Percentiles rank a stretch among this genome's conserved stretches.
Conservation (phyloP, 2,888 invertebrate species). For the Lithodes maja region DNA sequence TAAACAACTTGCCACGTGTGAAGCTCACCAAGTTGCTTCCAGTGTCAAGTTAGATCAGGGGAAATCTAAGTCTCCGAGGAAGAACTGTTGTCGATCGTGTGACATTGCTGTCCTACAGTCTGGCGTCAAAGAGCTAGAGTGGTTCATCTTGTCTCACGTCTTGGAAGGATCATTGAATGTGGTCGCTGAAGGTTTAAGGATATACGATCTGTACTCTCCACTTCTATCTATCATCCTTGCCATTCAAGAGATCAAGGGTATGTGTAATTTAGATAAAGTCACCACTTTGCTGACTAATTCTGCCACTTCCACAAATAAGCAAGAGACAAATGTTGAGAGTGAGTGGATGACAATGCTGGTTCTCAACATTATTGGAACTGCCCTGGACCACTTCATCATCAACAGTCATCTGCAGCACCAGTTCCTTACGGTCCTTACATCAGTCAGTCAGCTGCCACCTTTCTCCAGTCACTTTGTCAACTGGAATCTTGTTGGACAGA, state of each 20-base stretch:
- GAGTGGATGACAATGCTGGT: conserved; percentile 26
- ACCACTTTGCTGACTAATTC: conserved; percentile 14
- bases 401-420: conserved; percentile 38
- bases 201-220: conserved; percentile 36
- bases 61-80: background rate
- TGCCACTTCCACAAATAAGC: conserved; percentile 16
- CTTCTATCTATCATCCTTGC: conserved; percentile 35
- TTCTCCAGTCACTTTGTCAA: conserved; percentile 45
- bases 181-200: conserved; percentile 45
- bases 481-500: conserved; percentile 45
- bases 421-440: conserved; percentile 25
- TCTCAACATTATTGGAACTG: conserved; percentile 44
- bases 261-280: conserved; percentile 35
- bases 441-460: conserved; percentile 51
- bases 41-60: conserved; percentile 20
- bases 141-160: conserved; percentile 44
- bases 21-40: background rate
- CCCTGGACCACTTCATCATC: conserved; percentile 42
- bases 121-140: conserved; percentile 22
- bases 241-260: conserved; percentile 36
- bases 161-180: conserved; percentile 40
- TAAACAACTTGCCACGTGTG: conserved; percentile 16
- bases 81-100: conserved; percentile 51
- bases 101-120: conserved; percentile 39
- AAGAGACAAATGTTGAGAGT: background rate